Evolutionary conservation across 2,888 invertebrate genomes (phyloP), one percentile per base, ranked within the genome.

Genomic region (Andricus curvator): DNA sequence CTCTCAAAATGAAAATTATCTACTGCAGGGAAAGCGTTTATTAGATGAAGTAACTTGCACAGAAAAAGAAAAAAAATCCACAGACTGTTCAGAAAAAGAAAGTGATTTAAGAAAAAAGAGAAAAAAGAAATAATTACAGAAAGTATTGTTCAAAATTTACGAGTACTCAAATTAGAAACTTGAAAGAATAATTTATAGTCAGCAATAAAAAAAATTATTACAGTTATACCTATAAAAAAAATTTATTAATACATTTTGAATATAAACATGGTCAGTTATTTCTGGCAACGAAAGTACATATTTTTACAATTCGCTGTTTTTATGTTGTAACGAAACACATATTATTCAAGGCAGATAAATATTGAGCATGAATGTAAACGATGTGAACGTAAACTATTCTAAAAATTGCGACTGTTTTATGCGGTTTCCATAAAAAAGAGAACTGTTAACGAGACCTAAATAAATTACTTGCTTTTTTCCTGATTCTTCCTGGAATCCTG

Each of bases 401-500:
- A 11, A 60, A 60, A 60, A 11, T 60, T 60, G 6, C 22, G 60
- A 22, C 60, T 22, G 22, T 22, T 22, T 60, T 60, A 60, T 22
- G 11, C 0, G 22, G 22, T n/a, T 60, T 4, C 22, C n/a, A 22
- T 22, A 22, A 22, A 60, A 60, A 60, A 22, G 60, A 22, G 4
- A 13, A 60, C 11, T n/a, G 1, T 22, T 60, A 4, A 60, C 13
- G 11, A 4, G 4, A 60, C 8, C n/a, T 11, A 22, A 11, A 60
- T 60, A 22, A 60, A 60, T 60, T 60, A 60, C 60, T 60, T 60
- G 60, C 60, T 22, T 60, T 60, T 60, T 22, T 60, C 22, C 60
- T 17, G 48, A 17, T 48, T 60, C 60, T 22, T 22, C 11, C 11
- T 60, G 48, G 48, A 48, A 48, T 22, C 22, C 13, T 60, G 60